These are phyloP conservation scores for Patagioenas fasciata DNA, from an alignment of 2,113 vertebrate species.

Conservation along the genomic window DNA sequence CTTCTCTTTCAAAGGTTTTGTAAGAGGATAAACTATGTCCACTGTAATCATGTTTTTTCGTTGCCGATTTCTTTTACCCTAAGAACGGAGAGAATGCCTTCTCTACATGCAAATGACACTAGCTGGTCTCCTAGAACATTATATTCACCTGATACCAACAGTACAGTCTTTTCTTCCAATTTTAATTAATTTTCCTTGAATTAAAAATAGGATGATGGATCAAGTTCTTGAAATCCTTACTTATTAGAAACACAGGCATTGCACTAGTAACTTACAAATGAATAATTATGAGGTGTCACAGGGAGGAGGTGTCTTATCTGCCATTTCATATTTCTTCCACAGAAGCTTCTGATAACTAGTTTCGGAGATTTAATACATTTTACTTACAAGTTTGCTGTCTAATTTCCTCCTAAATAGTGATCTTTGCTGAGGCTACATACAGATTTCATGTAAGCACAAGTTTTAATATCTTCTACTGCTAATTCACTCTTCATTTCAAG, in stretches of 20 bases:
- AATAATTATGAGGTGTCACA: not conserved
- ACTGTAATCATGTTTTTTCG: not conserved
- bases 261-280: not conserved
- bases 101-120: not conserved
- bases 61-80: not conserved
- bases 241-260: not conserved
- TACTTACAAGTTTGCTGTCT: not conserved
- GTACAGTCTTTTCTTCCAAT: not conserved
- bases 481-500: not conserved
- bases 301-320: not conserved
- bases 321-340: not conserved
- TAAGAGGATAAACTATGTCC: no score
- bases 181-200: not conserved
- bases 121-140: not conserved
- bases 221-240: not conserved
- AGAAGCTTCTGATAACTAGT: not conserved
- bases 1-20: not conserved
- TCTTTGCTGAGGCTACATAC: not conserved
- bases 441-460: not conserved
- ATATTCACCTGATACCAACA: not conserved
- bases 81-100: not conserved
- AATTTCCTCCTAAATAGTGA: not conserved
- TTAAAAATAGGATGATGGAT: not conserved
- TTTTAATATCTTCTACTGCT: conserved; percentile 33
- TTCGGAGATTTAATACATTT: not conserved